These are phyloP conservation scores for Drosophila subobscura DNA, from an alignment of 1,140 invertebrate species.

Conservation along the genomic window DNA sequence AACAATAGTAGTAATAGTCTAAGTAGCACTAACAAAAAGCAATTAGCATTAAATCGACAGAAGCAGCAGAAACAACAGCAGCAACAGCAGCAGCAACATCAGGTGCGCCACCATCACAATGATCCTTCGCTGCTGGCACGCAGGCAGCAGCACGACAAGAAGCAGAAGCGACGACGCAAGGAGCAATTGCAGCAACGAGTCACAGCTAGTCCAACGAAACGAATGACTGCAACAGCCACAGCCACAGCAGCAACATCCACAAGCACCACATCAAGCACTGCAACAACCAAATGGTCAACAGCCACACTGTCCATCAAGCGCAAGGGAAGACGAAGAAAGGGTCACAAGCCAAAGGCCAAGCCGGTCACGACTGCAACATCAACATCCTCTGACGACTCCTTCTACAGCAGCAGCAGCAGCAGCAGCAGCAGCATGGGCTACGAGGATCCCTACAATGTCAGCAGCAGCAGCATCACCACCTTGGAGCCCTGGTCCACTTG, in stretches of 20 bases:
- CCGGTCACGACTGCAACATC: constrained; percentile 27
- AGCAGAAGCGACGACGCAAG: constrained; percentile 70
- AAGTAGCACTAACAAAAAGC: constrained; percentile 80
- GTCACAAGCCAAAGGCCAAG: constrained; percentile 39
- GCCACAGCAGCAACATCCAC: constrained; percentile 24
- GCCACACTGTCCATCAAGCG: constrained; percentile 59
- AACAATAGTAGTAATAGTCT: constrained; percentile 78
- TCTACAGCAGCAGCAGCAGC: constrained; percentile 48
- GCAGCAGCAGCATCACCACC: constrained; percentile 53
- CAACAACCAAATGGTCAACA: constrained; percentile 23
- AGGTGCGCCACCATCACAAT: constrained; percentile 81
- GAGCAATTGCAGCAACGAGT: constrained; percentile 65
- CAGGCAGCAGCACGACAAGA: constrained; percentile 71
- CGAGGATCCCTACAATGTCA: constrained; percentile 28
- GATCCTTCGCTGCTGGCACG: constrained; percentile 70
- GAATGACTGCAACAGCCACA: constrained; percentile 55
- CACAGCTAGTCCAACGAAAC: constrained; percentile 78
- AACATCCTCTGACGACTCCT: constrained; percentile 41
- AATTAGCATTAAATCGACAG: constrained; percentile 70
- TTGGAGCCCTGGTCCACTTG: constrained; percentile 63
- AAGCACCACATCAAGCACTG: constrained; percentile 14
- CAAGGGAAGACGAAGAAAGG: constrained; percentile 76
- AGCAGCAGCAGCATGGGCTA: constrained; percentile 37
- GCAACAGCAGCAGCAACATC: constrained; percentile 65
- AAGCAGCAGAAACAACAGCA: constrained; percentile 57